Percentiles rank a stretch among this genome's conserved stretches.
These are phyloP conservation scores for Coecobrya sp. DNA, from an alignment of 2,888 invertebrate genomes.

Conservation along the genomic window DNA sequence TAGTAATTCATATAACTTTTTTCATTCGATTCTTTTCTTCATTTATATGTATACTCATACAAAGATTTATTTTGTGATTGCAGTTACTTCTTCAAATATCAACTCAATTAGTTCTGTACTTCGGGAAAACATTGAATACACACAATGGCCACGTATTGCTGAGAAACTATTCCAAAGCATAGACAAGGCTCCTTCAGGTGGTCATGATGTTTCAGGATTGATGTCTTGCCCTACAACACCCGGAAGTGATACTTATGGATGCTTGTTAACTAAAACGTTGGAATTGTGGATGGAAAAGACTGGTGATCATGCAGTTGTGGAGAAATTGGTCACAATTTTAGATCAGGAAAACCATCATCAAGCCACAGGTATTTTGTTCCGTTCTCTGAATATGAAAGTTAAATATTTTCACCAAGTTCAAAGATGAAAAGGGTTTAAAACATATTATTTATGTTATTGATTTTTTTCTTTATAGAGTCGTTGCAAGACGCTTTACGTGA, in stretches of 20 bases:
- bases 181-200: no score
- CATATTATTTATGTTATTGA: not conserved
- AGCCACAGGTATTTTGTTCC: conserved; percentile 77
- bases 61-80: not conserved
- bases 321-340: conserved; percentile 47
- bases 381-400: not conserved
- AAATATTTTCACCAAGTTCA: no score
- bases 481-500: not conserved
- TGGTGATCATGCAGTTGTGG: conserved; percentile 57
- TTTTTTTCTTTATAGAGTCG: conserved; percentile 6
- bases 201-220: no score
- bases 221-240: not conserved
- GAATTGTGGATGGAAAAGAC: conserved; percentile 77
- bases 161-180: conserved; percentile 27
- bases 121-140: conserved; percentile 34
- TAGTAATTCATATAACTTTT: no score
- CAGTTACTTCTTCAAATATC: conserved; percentile 33
- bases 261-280: conserved; percentile 73
- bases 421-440: no score
- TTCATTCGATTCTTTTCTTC: no score
- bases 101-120: conserved; percentile 26
- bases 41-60: no score
- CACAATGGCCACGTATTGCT: conserved; percentile 64
- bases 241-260: conserved; percentile 49
- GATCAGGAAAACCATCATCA: conserved; percentile 72